Evolutionary conservation across 2,113 vertebrate genomes (phyloP), one percentile per base, ranked within the genome.

Genomic region (Arenaria interpres): DNA sequence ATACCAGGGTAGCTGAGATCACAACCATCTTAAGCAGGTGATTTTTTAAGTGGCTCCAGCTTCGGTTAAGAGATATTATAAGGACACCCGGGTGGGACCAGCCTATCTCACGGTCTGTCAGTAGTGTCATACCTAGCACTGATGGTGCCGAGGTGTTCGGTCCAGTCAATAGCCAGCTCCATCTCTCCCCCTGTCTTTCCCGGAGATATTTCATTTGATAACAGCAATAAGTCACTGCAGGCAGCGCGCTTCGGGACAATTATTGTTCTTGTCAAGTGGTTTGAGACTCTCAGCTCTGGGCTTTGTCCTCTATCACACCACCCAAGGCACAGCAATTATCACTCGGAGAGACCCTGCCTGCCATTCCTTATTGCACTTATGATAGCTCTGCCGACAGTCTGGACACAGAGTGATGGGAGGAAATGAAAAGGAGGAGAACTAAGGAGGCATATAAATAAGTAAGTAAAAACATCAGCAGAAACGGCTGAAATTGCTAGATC

Each of bases 321-420:
- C 91, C 95, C 95, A 89, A 97, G 95, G 95, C 92, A 95, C 0
- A n/a, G 5, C 91, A 97, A 97, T 97, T 97, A 95, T 89, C 97
- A 89, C 94, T 93, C 89, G 3, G 74, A 89, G 86, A 74, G 94
- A 92, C 80, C 80, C 80, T 89, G 84, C 89, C 92, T 95, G 90
- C 94, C 95, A 50, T 69, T 76, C 87, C 94, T 89, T 90, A 88
- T 92, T 95, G 95, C 74, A 28, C 94, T 82, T 12, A 64, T 17
- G 76, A 78, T 41, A 64, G 79, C 64, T 77, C 88, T 86, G 88
- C 85, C 13, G 11, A 59, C 92, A 88, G 88, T n/a, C 90, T 30
- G 84, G 92, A 43, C 80, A 33, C 12, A 32, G 88, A 92, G 88
- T 41, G 21, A 59, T 50, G 89, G 86, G 76, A 93, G 73, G 92